Evolutionary conservation across 2,113 vertebrate genomes (phyloP), one percentile per base, ranked within the genome.

Genomic region (Camelus dromedarius): DNA sequence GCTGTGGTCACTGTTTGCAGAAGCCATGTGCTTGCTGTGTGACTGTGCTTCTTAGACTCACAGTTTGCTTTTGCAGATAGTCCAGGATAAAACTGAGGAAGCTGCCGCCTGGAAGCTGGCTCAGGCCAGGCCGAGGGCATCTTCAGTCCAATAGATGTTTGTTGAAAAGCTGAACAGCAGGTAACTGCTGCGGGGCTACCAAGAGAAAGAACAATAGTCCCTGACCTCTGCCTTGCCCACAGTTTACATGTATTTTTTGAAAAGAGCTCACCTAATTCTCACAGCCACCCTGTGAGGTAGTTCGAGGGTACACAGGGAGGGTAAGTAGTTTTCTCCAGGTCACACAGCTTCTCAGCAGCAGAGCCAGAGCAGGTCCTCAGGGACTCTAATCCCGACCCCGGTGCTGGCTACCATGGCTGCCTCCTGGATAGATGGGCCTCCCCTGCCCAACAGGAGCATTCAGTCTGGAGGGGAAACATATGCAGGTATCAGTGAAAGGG

Each of bases 1-100:
- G 95, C 95, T 94, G 91, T 64, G 82, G 32, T 26, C 91, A 46
- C 72, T 97, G 94, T 96, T 97, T 95, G 91, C 88, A 91, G 95
- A 96, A 88, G 89, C 97, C 93, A 62, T 14, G 91, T 89, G 85
- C 72, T 52, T 12, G 11, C 84, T 94, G 96, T 84, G 95, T 93
- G 95, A 42, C 96, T 38, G 12, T 67, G 67, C 84, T 76, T 72
- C 72, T 50, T 18, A 32, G 13, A 66, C 64, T 83, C 14, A 73
- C 5, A 79, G 50, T 94, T 95, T 91, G 81, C 91, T 93, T 95
- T 95, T 96, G 85, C 85, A 30, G 50, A 95, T 5, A 85, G 48
- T 60, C 38, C 60, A 8, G 30, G 32, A 56, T 48, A 26, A 95
- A 91, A 82, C 16, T 1, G 9, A 92, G 42, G 35, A 79, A 94